Evolutionary conservation across 1,140 invertebrate genomes (phyloP).

Genomic region (Drosophila arizonae): DNA sequence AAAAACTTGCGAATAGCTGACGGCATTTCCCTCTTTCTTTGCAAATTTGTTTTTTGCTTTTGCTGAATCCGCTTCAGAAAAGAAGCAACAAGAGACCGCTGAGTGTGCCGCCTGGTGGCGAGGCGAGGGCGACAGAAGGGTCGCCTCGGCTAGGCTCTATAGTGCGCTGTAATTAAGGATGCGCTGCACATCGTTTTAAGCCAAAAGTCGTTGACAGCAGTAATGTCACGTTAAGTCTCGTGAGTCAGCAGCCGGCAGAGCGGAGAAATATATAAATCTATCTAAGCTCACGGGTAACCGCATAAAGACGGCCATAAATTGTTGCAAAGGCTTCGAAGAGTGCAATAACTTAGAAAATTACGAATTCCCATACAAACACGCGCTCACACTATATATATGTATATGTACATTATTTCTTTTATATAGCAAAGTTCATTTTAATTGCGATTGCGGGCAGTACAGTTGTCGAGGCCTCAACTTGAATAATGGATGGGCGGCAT

Average conservation of each 20-base stretch:
- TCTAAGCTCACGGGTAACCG: slow-evolving; percentile 43
- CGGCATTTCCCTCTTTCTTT: slow-evolving; percentile 22
- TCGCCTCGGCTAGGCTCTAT: slow-evolving; percentile 7
- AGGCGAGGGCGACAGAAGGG: neutral
- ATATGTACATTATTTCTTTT: slow-evolving; percentile 18
- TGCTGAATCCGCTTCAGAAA: slow-evolving; percentile 17
- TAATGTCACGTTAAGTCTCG: slow-evolving; percentile 33
- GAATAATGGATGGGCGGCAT: slow-evolving; percentile 28
- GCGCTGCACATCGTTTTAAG: slow-evolving; percentile 62
- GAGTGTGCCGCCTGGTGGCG: neutral
- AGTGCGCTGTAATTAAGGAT: slow-evolving; percentile 69
- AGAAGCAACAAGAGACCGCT: slow-evolving; percentile 17
- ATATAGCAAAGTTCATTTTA: slow-evolving; percentile 29
- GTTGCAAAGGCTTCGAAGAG: slow-evolving; percentile 43
- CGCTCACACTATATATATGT: neutral
- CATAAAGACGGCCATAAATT: slow-evolving; percentile 58
- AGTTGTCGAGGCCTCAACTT: slow-evolving; percentile 10
- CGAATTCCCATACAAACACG: slow-evolving; percentile 35
- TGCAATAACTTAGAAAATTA: slow-evolving; percentile 62
- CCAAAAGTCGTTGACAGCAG: slow-evolving; percentile 70
- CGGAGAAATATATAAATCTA: slow-evolving; percentile 43
- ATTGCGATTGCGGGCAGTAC: slow-evolving; percentile 44
- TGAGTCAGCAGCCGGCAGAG: slow-evolving; percentile 53
- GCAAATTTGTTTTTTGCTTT: slow-evolving; percentile 1
- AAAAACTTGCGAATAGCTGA: slow-evolving; percentile 59